Percentiles rank a stretch among this genome's conserved stretches.
phyloP scores from a whole-genome alignment of 2,888 invertebrate species.

The Ecliptopera silaceata region DNA sequence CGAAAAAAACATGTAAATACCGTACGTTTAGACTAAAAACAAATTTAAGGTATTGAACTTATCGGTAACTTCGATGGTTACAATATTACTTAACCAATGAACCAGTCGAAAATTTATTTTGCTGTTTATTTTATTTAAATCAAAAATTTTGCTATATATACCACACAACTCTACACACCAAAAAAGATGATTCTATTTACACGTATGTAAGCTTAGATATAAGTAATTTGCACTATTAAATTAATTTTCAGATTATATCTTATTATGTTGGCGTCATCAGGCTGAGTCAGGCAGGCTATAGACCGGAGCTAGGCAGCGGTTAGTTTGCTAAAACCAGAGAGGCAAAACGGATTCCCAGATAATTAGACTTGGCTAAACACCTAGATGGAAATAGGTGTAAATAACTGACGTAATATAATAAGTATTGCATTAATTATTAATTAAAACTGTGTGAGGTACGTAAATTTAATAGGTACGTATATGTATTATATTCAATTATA shows the following conservation, averaged over 20 bases:
- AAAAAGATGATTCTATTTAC: neutral
- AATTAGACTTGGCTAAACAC: slow-evolving; percentile 24
- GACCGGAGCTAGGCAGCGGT: slow-evolving; percentile 46
- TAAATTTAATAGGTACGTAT: slow-evolving; percentile 10
- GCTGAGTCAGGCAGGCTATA: slow-evolving; percentile 45
- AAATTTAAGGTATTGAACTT: no score
- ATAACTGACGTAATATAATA: neutral
- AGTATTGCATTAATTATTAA: neutral
- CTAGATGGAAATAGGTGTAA: slow-evolving; percentile 11
- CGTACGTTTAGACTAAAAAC: neutral
- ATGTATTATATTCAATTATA: slow-evolving; percentile 2
- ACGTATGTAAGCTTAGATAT: slow-evolving; percentile 28
- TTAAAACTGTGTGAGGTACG: neutral
- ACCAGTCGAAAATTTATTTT: neutral
- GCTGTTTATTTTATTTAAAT: neutral
- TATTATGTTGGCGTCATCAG: slow-evolving; percentile 58
- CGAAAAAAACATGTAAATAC: no score
- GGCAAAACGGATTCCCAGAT: slow-evolving; percentile 9
- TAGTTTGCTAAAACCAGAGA: slow-evolving; percentile 41
- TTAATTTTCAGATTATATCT: slow-evolving; percentile 65
- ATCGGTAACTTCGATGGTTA: no score
- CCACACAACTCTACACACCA: slow-evolving; percentile 2
- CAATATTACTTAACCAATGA: no score
- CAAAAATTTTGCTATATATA: slow-evolving; percentile 3
- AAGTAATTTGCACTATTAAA: slow-evolving; percentile 56